Evolutionary conservation across 2,113 vertebrate species (phyloP).

Genomic region (Symphodus melops): DNA sequence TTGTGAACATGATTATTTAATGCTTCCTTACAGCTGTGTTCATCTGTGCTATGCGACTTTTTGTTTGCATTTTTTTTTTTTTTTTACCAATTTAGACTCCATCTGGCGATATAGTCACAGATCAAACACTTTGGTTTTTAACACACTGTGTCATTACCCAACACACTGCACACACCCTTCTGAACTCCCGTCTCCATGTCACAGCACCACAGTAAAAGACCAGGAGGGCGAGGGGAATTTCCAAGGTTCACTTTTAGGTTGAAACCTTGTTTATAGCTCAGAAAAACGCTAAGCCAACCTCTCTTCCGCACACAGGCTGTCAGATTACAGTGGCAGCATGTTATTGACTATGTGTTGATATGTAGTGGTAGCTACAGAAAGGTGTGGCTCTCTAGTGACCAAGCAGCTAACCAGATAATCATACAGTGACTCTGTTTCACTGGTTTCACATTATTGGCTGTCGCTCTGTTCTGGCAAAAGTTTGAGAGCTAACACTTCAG

Average conservation of each 20-base stretch:
- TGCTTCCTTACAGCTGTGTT: neutral
- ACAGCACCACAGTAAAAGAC: conserved; percentile 53
- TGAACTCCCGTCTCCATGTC: conserved; percentile 9
- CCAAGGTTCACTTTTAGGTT: conserved; percentile 38
- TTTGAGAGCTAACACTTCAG: neutral
- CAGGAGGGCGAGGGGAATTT: conserved; percentile 32
- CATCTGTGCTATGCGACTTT: conserved; percentile 19
- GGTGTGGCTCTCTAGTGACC: conserved; percentile 39
- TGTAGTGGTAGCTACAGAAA: conserved; percentile 26
- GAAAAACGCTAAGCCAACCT: conserved; percentile 29
- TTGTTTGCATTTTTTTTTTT: conserved; percentile 20
- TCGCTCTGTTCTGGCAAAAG: neutral
- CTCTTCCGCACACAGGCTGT: conserved; percentile 9
- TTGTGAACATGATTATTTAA: conserved; percentile 19
- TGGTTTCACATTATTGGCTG: conserved; percentile 26
- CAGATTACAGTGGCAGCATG: conserved; percentile 21
- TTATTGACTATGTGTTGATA: conserved; percentile 29
- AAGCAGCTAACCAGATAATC: conserved; percentile 40
- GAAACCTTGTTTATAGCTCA: conserved; percentile 58
- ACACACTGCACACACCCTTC: conserved; percentile 52
- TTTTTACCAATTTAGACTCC: conserved; percentile 13
- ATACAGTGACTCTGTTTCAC: conserved; percentile 27
- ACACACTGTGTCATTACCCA: conserved; percentile 69
- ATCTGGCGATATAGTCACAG: conserved; percentile 26
- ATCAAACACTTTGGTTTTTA: conserved; percentile 58